Evolutionary conservation across 1,140 invertebrate genomes (phyloP), one percentile per base, ranked within the genome.

Genomic region (Drosophila funebris): DNA sequence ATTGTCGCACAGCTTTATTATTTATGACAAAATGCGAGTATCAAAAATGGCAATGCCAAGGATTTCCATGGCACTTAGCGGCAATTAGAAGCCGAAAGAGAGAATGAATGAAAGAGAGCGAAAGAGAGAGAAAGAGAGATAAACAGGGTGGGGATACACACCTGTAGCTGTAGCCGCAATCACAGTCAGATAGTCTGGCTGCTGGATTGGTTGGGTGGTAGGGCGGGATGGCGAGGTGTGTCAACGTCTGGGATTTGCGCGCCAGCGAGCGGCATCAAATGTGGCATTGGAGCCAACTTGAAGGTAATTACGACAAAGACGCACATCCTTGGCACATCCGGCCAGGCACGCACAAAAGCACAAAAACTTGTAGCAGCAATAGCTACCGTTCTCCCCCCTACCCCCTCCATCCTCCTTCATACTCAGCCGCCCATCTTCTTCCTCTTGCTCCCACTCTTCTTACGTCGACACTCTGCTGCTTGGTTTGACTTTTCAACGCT

Each of bases 51-150:
- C 29, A 73, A 69, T 56, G 61, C 69, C 36, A 63, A 73, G 63
- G 50, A 87, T 75, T 62, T 58, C 14, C 52, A 22, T 39, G 75
- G 60, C 83, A 88, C 83, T 88, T 88, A 88, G 76, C 68, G 83
- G 66, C 83, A 88, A 88, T 88, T 88, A 88, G 78, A 43, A 39
- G n/a, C 50, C 6, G 14, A 13, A 54, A 18, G 13, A 46, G 44
- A 36, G 8, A 20, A 13, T 22, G 27, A 3, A n/a, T 5, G 22
- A 18, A n/a, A n/a, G n/a, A n/a, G n/a, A n/a, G n/a, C n/a, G n/a
- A n/a, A n/a, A 60, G 44, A 60, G 11, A 44, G 3, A 61, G 37
- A 41, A 39, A 24, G 22, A 9, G 52, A 18, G 39, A 56, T 37
- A 29, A 22, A 62, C 37, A 68, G 24, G 8, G 13, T 11, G 2